phyloP scores from a whole-genome alignment of 2,888 invertebrate species.

The Acanthosoma haemorrhoidale region DNA sequence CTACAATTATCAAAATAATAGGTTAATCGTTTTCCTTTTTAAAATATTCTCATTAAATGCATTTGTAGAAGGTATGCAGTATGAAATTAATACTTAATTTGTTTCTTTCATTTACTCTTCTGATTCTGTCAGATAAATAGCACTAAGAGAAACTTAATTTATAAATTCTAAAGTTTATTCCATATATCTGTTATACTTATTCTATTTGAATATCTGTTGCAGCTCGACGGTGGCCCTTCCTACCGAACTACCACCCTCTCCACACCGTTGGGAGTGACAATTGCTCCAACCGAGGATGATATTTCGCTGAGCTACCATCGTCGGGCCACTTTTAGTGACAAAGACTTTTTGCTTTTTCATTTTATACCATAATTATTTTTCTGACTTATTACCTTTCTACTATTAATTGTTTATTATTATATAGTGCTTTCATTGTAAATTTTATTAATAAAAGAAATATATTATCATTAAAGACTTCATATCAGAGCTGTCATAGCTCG shows the following conservation, averaged over 20 bases:
- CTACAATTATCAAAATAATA: too few relatives aligned
- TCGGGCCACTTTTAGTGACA: conserved; percentile 5
- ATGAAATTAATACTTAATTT: too few relatives aligned
- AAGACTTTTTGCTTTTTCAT: conserved; percentile 16
- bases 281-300: conserved; percentile 40
- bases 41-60: too few relatives aligned
- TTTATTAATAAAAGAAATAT: conserved; percentile 12
- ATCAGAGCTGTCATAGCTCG: neutral
- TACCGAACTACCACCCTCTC: conserved; percentile 95
- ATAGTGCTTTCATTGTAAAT: conserved; percentile 27
- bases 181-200: too few relatives aligned
- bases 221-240: conserved; percentile 97
- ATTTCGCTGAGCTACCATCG: conserved; percentile 37
- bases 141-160: too few relatives aligned
- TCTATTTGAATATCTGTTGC: conserved; percentile 53
- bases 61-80: too few relatives aligned
- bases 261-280: conserved; percentile 93
- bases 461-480: neutral
- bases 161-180: too few relatives aligned
- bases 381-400: neutral
- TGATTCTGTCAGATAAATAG: too few relatives aligned
- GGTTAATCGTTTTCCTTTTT: too few relatives aligned
- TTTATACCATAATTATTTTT: neutral
- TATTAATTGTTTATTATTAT: neutral
- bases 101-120: too few relatives aligned